These are phyloP conservation scores for Ephestia elutella DNA, from an alignment of 1,140 invertebrate species.

Conservation along the genomic window DNA sequence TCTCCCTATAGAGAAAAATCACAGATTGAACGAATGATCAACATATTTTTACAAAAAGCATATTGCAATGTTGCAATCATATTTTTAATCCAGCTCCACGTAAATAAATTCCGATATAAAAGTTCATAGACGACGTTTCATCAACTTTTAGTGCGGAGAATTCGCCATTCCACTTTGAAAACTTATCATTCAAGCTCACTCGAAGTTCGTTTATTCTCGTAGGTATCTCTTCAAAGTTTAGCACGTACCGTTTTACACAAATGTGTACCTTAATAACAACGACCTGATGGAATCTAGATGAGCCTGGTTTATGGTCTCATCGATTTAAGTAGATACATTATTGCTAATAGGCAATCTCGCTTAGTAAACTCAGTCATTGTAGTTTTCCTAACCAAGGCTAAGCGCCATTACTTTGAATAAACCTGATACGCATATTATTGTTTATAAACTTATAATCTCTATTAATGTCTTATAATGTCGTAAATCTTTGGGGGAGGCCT, in stretches of 20 bases:
- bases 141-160: constrained; percentile 39
- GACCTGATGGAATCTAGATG: constrained; percentile 35
- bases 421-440: too few relatives aligned
- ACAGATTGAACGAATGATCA: too few relatives aligned
- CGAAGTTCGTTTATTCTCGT: constrained; percentile 53
- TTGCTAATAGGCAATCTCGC: too few relatives aligned
- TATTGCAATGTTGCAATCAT: background rate
- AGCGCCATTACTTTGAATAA: too few relatives aligned
- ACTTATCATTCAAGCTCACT: constrained; percentile 58
- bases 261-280: constrained; percentile 47
- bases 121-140: constrained; percentile 30
- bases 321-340: too few relatives aligned
- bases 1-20: too few relatives aligned
- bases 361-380: too few relatives aligned
- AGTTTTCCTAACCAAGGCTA: too few relatives aligned
- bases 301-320: background rate
- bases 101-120: constrained; percentile 6
- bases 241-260: constrained; percentile 58
- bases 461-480: too few relatives aligned
- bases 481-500: too few relatives aligned
- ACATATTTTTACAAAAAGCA: background rate
- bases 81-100: background rate
- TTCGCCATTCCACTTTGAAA: constrained; percentile 38
- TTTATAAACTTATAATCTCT: too few relatives aligned
- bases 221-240: constrained; percentile 58